Percentiles rank a stretch among this genome's conserved stretches.
Evolutionary conservation across 2,888 invertebrate genomes (phyloP).

Genomic region (Polia nebulosa): DNA sequence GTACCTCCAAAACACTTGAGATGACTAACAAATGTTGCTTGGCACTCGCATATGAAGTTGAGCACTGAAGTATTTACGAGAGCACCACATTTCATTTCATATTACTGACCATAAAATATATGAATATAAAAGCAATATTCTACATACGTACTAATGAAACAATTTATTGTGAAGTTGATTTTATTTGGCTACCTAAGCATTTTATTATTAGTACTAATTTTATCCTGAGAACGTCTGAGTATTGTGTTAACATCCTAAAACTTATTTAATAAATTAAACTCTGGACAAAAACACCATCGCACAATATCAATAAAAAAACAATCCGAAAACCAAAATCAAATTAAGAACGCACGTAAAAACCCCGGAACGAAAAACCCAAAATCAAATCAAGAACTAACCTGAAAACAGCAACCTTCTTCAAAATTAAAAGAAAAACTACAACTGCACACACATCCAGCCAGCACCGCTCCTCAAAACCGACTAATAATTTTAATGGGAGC

Average conservation of each 20-base stretch:
- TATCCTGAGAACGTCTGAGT: not conserved
- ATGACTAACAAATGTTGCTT: constrained; percentile 8
- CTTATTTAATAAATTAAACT: not conserved
- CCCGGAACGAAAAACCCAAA: not conserved
- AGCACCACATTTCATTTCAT: constrained; percentile 1
- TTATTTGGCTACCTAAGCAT: not conserved
- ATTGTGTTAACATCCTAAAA: not conserved
- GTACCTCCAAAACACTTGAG: constrained; percentile 7
- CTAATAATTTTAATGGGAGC: constrained; percentile 43
- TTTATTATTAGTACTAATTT: constrained; percentile 9
- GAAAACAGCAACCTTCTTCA: not conserved
- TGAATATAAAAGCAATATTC: constrained; percentile 6
- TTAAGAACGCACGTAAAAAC: not conserved
- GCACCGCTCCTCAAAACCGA: constrained; percentile 20
- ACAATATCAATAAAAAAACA: not conserved
- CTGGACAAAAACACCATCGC: not conserved
- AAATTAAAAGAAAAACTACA: constrained; percentile 2
- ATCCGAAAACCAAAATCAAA: not conserved
- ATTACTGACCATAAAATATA: constrained; percentile 14
- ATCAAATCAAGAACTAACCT: constrained; percentile 29
- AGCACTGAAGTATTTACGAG: constrained; percentile 32
- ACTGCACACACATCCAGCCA: constrained; percentile 16
- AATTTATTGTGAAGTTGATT: not conserved
- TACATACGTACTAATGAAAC: not conserved
- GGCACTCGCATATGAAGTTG: constrained; percentile 19